These are phyloP conservation scores for Psococerastis gibbosa DNA, from an alignment of 2,888 invertebrate species.

Conservation along the genomic window DNA sequence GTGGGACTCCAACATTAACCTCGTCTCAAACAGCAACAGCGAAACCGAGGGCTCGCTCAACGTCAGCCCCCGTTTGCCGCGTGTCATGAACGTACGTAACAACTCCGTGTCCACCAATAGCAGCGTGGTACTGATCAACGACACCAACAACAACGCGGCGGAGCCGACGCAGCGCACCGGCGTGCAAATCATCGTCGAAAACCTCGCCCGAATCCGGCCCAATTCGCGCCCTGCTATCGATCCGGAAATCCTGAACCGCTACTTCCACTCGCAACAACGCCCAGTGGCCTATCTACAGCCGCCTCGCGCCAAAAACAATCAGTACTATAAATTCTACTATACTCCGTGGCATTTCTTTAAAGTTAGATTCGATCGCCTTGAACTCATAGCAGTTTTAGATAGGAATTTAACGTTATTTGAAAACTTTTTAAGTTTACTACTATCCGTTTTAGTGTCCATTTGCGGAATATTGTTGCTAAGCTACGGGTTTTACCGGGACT, in stretches of 20 bases:
- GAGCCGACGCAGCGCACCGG: not conserved
- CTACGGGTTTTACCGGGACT: conserved; percentile 73
- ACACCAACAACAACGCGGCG: conserved; percentile 8
- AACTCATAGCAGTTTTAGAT: conserved; percentile 81
- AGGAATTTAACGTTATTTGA: conserved; percentile 70
- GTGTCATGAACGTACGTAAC: not conserved
- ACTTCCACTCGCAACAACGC: conserved; percentile 36
- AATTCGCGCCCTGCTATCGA: conserved; percentile 25
- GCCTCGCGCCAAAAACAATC: conserved; percentile 31
- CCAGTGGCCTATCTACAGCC: conserved; percentile 36
- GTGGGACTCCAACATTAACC: conserved; percentile 4
- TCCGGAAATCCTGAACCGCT: conserved; percentile 33
- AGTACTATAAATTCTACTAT: conserved; percentile 48
- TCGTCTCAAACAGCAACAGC: conserved; percentile 1
- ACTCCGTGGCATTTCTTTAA: conserved; percentile 34
- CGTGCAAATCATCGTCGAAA: conserved; percentile 5
- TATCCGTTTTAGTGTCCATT: conserved; percentile 70
- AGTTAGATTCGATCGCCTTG: conserved; percentile 81
- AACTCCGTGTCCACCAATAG: not conserved
- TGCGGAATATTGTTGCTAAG: conserved; percentile 69
- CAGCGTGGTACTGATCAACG: not conserved
- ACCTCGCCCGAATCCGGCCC: conserved; percentile 7
- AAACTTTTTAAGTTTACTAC: conserved; percentile 57
- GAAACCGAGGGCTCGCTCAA: conserved; percentile 5
- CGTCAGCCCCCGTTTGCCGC: not conserved